Percentiles rank a stretch among this genome's conserved stretches.
Conservation (phyloP, 2,888 invertebrate genomes). For the Sipha maydis region DNA sequence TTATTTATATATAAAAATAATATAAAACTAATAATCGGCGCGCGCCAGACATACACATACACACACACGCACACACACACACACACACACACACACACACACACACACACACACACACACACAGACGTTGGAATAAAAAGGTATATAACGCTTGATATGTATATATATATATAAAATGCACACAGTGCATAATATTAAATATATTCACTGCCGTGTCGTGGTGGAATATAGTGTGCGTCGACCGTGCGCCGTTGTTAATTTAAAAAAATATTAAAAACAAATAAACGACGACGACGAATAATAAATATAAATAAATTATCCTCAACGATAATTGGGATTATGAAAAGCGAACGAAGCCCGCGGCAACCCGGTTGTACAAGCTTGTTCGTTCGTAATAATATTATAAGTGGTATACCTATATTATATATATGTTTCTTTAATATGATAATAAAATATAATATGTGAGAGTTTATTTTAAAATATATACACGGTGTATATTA, state of each 20-base stretch:
- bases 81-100: too few relatives aligned
- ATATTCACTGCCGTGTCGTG: not conserved
- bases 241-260: constrained; percentile 30
- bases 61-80: too few relatives aligned
- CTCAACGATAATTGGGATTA: constrained; percentile 40
- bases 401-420: not conserved
- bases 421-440: not conserved
- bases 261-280: constrained; percentile 52
- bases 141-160: not conserved
- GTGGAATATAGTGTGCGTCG: not conserved
- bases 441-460: not conserved
- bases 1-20: not conserved
- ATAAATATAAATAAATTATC: constrained; percentile 45
- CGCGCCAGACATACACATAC: not conserved
- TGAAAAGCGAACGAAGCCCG: constrained; percentile 33
- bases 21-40: constrained; percentile 10
- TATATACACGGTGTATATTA: not conserved
- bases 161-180: not conserved
- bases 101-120: too few relatives aligned
- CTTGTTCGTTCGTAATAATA: not conserved
- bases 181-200: not conserved
- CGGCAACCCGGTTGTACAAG: not conserved
- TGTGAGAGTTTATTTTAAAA: not conserved
- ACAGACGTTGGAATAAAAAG: too few relatives aligned
- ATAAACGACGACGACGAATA: constrained; percentile 41